phyloP scores from a whole-genome alignment of 2,888 invertebrate genomes.

The Microctonus hyperodae region DNA sequence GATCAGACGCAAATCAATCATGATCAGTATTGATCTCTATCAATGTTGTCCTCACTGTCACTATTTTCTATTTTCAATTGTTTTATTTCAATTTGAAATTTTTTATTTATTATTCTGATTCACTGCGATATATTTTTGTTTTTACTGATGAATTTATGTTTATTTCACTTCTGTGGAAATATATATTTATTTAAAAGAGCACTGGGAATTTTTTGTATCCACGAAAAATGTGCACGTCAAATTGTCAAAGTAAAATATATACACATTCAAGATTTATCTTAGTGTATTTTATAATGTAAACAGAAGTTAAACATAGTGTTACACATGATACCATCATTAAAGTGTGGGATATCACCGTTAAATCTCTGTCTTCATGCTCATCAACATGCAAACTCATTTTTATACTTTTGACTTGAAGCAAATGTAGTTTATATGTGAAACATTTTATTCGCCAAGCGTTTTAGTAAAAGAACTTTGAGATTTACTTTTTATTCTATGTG shows the following conservation, averaged over 20 bases:
- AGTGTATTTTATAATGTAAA: neutral
- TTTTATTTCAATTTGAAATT: neutral
- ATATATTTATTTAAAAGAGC: too few relatives aligned
- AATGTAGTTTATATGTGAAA: neutral
- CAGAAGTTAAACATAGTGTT: neutral
- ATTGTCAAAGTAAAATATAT: neutral
- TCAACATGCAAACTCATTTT: neutral
- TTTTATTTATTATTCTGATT: neutral
- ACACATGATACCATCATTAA: neutral
- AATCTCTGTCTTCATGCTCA: neutral
- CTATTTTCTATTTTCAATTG: constrained; percentile 21
- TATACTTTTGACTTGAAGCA: neutral
- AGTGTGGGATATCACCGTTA: neutral
- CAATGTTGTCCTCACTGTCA: neutral
- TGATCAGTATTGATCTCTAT: constrained; percentile 9
- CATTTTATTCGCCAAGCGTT: neutral
- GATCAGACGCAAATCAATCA: constrained; percentile 6
- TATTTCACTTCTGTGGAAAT: too few relatives aligned
- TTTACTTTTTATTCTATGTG: too few relatives aligned
- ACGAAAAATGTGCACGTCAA: neutral
- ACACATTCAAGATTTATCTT: neutral
- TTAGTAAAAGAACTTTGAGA: neutral
- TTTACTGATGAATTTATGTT: too few relatives aligned
- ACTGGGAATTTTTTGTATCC: too few relatives aligned
- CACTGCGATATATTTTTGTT: too few relatives aligned